Conservation (phyloP, 2,797 vertebrate species). For the Podarcis siculus region DNA sequence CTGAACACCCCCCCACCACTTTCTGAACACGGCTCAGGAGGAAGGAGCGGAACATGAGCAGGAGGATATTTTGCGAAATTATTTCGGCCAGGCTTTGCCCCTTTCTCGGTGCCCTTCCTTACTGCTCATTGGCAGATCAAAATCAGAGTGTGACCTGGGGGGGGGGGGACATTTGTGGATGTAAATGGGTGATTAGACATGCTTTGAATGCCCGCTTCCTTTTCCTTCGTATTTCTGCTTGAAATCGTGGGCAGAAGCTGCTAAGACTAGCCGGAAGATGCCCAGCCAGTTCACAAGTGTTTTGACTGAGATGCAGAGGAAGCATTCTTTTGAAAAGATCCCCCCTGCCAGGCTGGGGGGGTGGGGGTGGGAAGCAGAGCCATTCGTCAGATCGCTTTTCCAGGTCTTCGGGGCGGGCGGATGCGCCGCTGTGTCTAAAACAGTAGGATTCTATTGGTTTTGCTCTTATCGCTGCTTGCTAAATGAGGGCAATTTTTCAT, state of each 20-base stretch:
- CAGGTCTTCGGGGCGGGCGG: conserved; percentile 35
- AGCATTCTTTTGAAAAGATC: conserved; percentile 4
- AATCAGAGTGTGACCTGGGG: conserved; percentile 43
- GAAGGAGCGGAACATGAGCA: conserved; percentile 9
- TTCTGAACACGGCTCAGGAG: too few relatives aligned
- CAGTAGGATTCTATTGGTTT: not conserved
- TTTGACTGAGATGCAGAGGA: conserved; percentile 56
- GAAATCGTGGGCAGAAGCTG: conserved; percentile 64
- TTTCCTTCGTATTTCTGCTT: conserved; percentile 56
- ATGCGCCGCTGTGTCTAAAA: conserved; percentile 20
- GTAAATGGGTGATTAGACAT: conserved; percentile 70
- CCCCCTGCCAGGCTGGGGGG: conserved; percentile 38
- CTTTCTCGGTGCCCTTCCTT: conserved; percentile 34
- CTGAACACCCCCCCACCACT: too few relatives aligned
- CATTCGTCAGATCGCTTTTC: conserved; percentile 45
- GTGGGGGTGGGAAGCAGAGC: conserved; percentile 17
- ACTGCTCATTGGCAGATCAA: conserved; percentile 61
- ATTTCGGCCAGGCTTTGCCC: not conserved
- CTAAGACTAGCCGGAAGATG: conserved; percentile 52
- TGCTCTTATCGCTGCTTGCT: conserved; percentile 10
- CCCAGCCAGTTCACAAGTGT: not conserved
- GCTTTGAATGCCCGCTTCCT: conserved; percentile 55
- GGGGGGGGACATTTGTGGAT: conserved; percentile 53
- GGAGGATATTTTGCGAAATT: conserved; percentile 45
- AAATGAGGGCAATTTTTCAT: conserved; percentile 54